A percentile compares a stretch with the other conserved stretches of the same genome.
Conservation (phyloP, 2,113 vertebrate species). For the Pluvialis apricaria region DNA sequence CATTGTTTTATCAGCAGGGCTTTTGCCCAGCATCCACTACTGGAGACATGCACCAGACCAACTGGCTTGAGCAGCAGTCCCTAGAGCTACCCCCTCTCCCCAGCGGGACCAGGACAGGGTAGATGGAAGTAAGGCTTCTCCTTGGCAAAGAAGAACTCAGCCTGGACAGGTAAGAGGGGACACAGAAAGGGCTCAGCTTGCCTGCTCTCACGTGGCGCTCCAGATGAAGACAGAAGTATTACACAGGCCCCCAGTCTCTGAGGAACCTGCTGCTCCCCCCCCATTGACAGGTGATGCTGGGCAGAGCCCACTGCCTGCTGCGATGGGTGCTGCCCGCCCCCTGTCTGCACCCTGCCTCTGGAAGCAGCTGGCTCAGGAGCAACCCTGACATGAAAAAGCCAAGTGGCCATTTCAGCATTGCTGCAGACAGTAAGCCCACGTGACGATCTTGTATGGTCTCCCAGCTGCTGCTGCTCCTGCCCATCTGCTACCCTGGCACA, state of each 20-base stretch:
- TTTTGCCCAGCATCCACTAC: neutral
- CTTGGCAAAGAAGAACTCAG: neutral
- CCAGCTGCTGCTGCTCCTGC: conserved; percentile 47
- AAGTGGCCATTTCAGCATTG: neutral
- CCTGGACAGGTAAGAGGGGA: neutral
- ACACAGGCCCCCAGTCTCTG: neutral
- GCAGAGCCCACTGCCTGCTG: neutral
- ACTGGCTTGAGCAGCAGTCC: neutral
- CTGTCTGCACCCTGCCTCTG: neutral
- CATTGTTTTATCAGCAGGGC: neutral
- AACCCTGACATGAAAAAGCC: neutral
- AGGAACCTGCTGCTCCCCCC: neutral
- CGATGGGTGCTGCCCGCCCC: neutral
- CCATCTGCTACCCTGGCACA: conserved; percentile 67
- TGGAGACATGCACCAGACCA: neutral
- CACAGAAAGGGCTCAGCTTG: neutral
- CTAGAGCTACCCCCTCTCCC: neutral
- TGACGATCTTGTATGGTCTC: conserved; percentile 38
- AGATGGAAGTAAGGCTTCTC: neutral
- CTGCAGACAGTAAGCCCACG: neutral
- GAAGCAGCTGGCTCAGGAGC: neutral
- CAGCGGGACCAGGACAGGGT: neutral
- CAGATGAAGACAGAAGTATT: neutral
- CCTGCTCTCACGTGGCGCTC: neutral
- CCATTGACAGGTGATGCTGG: neutral